These are phyloP conservation scores for Branchellion lobata DNA, from an alignment of 2,888 invertebrate species.

Conservation along the genomic window DNA sequence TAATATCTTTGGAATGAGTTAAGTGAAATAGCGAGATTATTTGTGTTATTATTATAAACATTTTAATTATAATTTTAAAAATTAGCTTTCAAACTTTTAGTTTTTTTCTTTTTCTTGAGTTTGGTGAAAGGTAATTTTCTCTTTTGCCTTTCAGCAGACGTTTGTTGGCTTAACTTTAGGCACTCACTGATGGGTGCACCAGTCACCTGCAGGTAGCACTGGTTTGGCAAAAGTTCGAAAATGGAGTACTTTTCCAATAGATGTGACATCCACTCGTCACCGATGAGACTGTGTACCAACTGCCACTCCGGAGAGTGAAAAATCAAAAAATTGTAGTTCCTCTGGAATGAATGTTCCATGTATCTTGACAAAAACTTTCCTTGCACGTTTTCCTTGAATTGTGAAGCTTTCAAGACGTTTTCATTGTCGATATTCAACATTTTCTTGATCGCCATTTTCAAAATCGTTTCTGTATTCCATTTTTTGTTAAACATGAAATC, in stretches of 20 bases:
- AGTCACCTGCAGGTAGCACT: neutral
- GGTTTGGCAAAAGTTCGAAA: neutral
- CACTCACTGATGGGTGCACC: neutral
- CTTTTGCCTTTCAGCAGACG: no score
- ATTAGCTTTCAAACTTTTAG: no score
- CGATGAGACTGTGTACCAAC: neutral
- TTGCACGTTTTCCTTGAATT: neutral
- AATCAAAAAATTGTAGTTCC: neutral
- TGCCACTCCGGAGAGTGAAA: neutral
- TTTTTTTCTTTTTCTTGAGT: no score
- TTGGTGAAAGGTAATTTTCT: no score
- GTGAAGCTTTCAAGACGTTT: neutral
- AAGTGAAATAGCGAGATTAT: neutral
- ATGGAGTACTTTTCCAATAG: neutral
- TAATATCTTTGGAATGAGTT: neutral
- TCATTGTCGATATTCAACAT: neutral
- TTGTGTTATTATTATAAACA: no score
- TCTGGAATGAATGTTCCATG: neutral
- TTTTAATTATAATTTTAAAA: no score
- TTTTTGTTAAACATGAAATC: neutral
- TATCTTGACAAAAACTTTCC: neutral
- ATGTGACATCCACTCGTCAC: neutral
- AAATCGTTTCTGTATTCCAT: neutral
- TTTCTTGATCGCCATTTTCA: neutral
- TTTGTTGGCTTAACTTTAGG: neutral